A percentile compares a stretch with the other conserved stretches of the same genome.
These are phyloP conservation scores for Atta colombica DNA, from an alignment of 1,140 invertebrate genomes.

Conservation along the genomic window DNA sequence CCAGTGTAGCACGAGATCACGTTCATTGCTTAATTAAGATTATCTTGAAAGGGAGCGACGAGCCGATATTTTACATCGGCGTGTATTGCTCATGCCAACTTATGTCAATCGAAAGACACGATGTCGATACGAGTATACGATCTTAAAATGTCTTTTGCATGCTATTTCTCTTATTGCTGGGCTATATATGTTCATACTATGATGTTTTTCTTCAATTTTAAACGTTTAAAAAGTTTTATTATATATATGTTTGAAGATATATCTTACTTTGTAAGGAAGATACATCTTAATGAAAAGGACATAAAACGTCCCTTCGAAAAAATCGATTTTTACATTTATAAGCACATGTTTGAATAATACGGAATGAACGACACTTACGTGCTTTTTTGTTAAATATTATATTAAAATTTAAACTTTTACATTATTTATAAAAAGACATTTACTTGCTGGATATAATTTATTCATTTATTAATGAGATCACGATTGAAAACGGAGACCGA, in stretches of 20 bases:
- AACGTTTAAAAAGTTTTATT: background rate
- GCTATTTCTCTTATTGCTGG: background rate
- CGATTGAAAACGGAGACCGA: background rate
- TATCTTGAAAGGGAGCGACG: constrained; percentile 44
- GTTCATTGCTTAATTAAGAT: constrained; percentile 60
- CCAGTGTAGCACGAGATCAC: constrained; percentile 38
- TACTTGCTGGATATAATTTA: background rate
- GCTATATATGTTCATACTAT: background rate
- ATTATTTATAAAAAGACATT: background rate
- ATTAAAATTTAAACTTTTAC: background rate
- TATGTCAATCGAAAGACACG: constrained; percentile 4
- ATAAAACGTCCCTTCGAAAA: background rate
- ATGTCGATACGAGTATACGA: background rate
- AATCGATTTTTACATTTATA: background rate
- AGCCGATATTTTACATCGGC: constrained; percentile 9
- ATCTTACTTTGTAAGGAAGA: background rate
- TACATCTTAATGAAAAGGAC: background rate
- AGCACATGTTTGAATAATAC: background rate
- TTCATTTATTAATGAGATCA: background rate
- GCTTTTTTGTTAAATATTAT: background rate
- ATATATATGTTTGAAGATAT: background rate
- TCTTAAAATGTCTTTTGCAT: background rate
- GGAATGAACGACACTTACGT: background rate
- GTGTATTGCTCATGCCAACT: background rate
- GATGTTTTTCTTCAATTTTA: background rate